phyloP scores from a whole-genome alignment of 2,113 vertebrate genomes.

The Quiscalus mexicanus region DNA sequence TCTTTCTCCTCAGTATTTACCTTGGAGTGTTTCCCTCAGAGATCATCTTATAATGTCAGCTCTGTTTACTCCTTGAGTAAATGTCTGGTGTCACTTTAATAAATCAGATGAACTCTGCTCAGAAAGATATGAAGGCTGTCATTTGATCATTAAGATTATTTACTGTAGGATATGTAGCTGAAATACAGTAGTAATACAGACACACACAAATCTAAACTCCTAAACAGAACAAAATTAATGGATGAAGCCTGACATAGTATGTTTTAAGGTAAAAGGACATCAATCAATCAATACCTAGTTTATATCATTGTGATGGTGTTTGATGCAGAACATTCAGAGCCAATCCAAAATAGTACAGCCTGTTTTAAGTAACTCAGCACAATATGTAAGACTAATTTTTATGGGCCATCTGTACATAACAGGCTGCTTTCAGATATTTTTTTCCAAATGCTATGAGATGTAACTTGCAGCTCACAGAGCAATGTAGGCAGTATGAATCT shows the following conservation, averaged over 20 bases:
- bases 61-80: conserved; percentile 70
- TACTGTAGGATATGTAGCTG: conserved; percentile 37
- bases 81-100: conserved; percentile 73
- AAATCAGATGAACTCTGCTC: conserved; percentile 65
- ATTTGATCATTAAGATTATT: conserved; percentile 69
- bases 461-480: neutral
- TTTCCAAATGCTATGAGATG: neutral
- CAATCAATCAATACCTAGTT: conserved; percentile 24
- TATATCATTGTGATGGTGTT: neutral
- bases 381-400: neutral
- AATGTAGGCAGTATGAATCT: neutral
- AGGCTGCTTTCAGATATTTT: neutral
- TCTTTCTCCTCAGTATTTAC: conserved; percentile 11
- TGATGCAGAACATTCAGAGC: neutral
- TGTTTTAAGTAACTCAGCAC: neutral
- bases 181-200: conserved; percentile 30
- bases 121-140: conserved; percentile 63
- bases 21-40: conserved; percentile 22
- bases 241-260: neutral
- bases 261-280: conserved; percentile 7
- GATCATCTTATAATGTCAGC: conserved; percentile 63
- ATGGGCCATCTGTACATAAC: neutral
- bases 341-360: neutral
- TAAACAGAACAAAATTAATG: conserved; percentile 25
- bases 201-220: neutral